Evolutionary conservation across 2,797 vertebrate genomes (phyloP), one percentile per base, ranked within the genome.

Genomic region (Buphagus erythrorhynchus): DNA sequence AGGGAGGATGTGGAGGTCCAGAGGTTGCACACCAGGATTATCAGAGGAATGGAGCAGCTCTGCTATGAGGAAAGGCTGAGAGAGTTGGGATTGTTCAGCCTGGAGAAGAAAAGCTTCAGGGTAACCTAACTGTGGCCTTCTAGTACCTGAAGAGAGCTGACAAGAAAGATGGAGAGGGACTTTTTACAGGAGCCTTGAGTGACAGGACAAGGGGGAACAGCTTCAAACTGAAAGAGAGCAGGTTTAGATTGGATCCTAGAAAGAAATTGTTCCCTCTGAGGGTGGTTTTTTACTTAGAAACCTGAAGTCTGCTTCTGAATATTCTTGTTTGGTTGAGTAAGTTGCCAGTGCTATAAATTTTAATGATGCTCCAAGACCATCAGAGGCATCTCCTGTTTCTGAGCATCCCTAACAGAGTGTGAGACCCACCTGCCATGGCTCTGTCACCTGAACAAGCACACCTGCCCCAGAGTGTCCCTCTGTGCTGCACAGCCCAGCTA

Each of bases 351-450:
- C 16, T 63, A 79, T 92, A 88, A 57, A 79, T 87, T 93, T 82
- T 90, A 92, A 82, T 40, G 82, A 73, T 66, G 48, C 51, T 78
- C 55, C 77, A 85, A 94, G 83, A 67, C 18, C 71, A 74, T 83
- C 55, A 94, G 59, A 84, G 52, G 59, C 71, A 1, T 79, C 16
- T 68, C 59, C 73, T 0, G 0, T 90, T 84, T 20, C 79, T 35
- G 42, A 52, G 42, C 66, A 51, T 54, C 76, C 65, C 54, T 86
- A 54, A 38, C 35, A 59, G 58, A 72, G 52, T 16, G 26, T 80
- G 66, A 51, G 40, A 86, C 36, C 33, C 14, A 1, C 6, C 26
- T 22, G 19, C 25, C 6, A 18, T 13, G 46, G 25, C 46, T 73
- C 5, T 76, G 36, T 61, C 80, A 88, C 59, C 82, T 48, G 66